A percentile compares a stretch with the other conserved stretches of the same genome.
Conservation (phyloP, 2,888 invertebrate species). For the Aricia artaxerxes region DNA sequence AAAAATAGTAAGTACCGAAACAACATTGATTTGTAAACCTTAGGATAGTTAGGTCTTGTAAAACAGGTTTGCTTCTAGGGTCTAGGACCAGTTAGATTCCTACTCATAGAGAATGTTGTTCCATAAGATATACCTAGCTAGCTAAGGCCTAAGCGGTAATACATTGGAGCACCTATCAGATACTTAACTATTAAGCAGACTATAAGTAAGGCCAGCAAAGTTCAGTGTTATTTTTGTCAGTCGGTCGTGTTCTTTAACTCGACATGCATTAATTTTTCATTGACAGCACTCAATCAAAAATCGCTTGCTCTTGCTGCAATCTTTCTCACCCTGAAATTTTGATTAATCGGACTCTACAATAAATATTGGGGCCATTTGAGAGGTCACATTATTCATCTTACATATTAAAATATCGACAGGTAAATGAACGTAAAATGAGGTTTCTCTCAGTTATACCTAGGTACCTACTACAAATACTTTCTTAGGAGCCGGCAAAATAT, state of each 20-base stretch:
- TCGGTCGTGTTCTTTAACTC: background rate
- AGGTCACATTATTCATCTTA: background rate
- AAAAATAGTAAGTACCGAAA: background rate
- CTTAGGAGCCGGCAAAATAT: background rate
- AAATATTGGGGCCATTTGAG: background rate
- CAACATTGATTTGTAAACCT: background rate
- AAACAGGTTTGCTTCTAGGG: slow-evolving; percentile 7
- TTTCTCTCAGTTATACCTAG: background rate
- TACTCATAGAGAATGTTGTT: background rate
- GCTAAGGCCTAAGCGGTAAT: background rate
- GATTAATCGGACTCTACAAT: background rate
- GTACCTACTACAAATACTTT: background rate
- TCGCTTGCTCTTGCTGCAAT: background rate
- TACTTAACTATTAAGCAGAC: no score
- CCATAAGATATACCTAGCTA: background rate
- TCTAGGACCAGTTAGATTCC: background rate
- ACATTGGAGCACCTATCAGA: no score
- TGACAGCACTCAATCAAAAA: slow-evolving; percentile 17
- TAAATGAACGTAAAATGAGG: background rate
- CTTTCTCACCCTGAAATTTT: background rate
- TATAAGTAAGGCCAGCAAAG: background rate
- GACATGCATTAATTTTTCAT: slow-evolving; percentile 1
- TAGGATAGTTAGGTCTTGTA: background rate
- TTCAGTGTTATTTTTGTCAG: background rate
- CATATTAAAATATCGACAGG: background rate